phyloP scores from a whole-genome alignment of 1,140 invertebrate species.

The Heliconius hewitsoni region DNA sequence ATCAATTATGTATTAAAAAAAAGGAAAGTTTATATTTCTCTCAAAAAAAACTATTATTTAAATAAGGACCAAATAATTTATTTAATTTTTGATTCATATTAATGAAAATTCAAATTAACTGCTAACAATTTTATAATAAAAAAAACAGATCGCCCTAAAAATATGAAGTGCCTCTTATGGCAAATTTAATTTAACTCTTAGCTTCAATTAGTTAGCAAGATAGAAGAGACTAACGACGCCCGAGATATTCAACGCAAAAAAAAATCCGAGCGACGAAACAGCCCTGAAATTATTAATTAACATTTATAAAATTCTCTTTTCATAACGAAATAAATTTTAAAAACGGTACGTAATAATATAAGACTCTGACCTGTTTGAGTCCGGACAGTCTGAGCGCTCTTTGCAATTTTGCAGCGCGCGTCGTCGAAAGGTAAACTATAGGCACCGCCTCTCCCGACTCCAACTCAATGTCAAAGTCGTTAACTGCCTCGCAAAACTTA shows the following conservation, averaged over 20 bases:
- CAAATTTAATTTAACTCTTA: constrained; percentile 26
- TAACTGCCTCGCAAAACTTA: constrained; percentile 75
- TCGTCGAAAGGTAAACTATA: constrained; percentile 72
- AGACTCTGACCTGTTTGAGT: constrained; percentile 67
- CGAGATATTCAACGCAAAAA: constrained; percentile 17
- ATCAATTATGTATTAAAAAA: neutral
- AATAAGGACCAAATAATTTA: neutral
- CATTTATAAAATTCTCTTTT: constrained; percentile 27
- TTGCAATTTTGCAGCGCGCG: constrained; percentile 66
- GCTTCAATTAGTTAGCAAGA: constrained; percentile 27
- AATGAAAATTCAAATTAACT: too few species aligned
- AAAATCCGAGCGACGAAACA: constrained; percentile 17
- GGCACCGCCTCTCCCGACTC: constrained; percentile 64
- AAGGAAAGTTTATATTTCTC: too few species aligned
- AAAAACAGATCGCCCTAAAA: neutral
- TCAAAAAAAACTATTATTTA: too few species aligned
- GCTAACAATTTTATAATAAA: neutral
- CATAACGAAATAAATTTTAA: constrained; percentile 11
- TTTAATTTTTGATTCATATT: neutral
- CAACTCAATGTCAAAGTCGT: constrained; percentile 72
- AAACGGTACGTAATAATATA: constrained; percentile 21
- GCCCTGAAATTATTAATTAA: constrained; percentile 26
- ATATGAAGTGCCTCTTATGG: neutral
- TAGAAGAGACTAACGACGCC: constrained; percentile 27
- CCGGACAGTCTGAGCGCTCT: constrained; percentile 63